phyloP scores from a whole-genome alignment of 2,888 invertebrate species.

The Thecocarcelia acutangulata region DNA sequence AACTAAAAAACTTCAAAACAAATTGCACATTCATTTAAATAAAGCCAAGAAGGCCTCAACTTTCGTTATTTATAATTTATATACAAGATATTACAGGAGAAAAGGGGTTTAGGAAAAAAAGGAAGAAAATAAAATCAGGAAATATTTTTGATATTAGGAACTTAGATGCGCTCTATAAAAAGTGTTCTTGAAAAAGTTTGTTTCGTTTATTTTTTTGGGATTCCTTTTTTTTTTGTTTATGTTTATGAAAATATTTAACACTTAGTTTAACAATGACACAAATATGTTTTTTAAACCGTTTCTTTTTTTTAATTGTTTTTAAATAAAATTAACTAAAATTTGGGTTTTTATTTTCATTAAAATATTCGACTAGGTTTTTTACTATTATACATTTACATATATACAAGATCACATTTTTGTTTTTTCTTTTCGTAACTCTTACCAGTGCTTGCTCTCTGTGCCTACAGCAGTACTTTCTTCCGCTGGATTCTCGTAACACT shows the following conservation, averaged over 20 bases:
- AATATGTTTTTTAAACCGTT: constrained; percentile 20
- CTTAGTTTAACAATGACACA: constrained; percentile 57
- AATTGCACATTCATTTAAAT: constrained; percentile 71
- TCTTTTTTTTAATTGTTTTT: constrained; percentile 21
- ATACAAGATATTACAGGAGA: constrained; percentile 51
- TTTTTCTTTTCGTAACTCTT: constrained; percentile 19
- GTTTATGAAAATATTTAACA: constrained; percentile 44
- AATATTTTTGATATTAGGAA: constrained; percentile 68
- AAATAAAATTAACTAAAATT: constrained; percentile 62
- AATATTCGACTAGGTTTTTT: constrained; percentile 49
- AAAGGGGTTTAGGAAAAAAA: too few relatives aligned
- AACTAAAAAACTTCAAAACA: constrained; percentile 14
- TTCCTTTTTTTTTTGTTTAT: background rate
- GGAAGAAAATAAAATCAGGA: constrained; percentile 38
- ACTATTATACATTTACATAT: constrained; percentile 39
- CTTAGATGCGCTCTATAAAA: constrained; percentile 71
- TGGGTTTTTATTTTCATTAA: background rate
- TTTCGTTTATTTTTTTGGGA: constrained; percentile 1
- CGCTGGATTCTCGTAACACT: constrained; percentile 77
- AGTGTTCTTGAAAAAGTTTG: constrained; percentile 56
- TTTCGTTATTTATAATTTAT: constrained; percentile 16
- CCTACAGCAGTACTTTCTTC: constrained; percentile 59
- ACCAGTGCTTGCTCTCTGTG: constrained; percentile 70
- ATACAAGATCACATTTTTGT: constrained; percentile 51
- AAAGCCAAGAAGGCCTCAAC: constrained; percentile 31